Percentiles rank a stretch among this genome's conserved stretches.
These are phyloP conservation scores for Belonocnema kinseyi DNA, from an alignment of 1,140 invertebrate species.

Conservation along the genomic window DNA sequence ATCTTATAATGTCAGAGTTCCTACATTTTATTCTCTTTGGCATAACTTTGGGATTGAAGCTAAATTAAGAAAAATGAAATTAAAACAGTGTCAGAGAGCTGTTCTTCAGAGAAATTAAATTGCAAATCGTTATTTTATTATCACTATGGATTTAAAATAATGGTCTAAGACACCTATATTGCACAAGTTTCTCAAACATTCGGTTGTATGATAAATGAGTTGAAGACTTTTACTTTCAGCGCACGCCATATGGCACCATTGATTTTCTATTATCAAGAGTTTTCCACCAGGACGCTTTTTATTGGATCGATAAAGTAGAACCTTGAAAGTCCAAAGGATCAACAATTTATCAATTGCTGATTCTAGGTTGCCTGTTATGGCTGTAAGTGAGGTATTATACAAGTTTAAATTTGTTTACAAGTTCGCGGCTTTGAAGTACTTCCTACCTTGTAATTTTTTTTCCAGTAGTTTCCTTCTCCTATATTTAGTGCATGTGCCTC, in stretches of 20 bases:
- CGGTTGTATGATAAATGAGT: not conserved
- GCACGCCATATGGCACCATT: not conserved
- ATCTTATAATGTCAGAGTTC: too few species aligned
- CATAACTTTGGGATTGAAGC: too few species aligned
- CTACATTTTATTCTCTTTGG: too few species aligned
- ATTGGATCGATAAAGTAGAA: not conserved
- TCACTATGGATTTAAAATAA: too few species aligned
- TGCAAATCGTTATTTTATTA: too few species aligned
- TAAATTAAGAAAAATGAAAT: too few species aligned
- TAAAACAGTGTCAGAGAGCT: too few species aligned
- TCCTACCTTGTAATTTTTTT: not conserved
- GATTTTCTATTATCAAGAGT: not conserved
- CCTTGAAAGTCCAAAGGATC: constrained; percentile 10
- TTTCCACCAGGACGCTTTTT: not conserved
- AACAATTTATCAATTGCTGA: not conserved
- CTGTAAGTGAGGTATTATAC: not conserved
- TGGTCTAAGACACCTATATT: not conserved
- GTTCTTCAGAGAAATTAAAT: too few species aligned
- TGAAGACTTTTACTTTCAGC: not conserved
- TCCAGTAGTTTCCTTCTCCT: not conserved
- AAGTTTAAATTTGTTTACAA: constrained; percentile 6
- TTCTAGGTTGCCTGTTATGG: not conserved
- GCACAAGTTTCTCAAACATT: not conserved
- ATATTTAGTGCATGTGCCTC: not conserved
- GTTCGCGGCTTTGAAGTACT: not conserved